These are phyloP conservation scores for Heliocidaris tuberculata DNA, from an alignment of 35 echinoderm and acorn worm species.

Conservation along the genomic window DNA sequence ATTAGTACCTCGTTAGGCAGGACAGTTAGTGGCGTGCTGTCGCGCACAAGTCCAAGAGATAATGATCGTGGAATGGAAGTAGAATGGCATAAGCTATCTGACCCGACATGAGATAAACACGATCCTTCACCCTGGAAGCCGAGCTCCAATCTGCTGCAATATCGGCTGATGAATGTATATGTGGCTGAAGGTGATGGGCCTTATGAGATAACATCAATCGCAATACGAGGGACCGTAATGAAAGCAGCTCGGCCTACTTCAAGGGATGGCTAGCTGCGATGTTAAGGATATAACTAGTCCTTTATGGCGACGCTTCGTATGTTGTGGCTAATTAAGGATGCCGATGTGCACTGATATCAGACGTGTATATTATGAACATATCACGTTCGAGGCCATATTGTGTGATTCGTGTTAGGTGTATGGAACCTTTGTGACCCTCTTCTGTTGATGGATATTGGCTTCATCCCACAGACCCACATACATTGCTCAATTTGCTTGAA, in stretches of 20 bases:
- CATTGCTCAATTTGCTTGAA: no score
- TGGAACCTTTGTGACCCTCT: no score
- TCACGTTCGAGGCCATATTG: background rate
- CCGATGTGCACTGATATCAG: background rate
- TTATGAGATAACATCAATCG: conserved; percentile 5
- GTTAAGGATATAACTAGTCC: background rate
- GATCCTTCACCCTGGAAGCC: background rate
- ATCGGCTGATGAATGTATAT: conserved; percentile 11
- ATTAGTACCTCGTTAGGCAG: background rate
- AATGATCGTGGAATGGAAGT: background rate
- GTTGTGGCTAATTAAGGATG: background rate
- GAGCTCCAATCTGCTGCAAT: background rate
- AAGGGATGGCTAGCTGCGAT: background rate
- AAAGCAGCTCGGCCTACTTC: background rate
- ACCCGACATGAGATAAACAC: conserved; percentile 1
- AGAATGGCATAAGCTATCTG: background rate
- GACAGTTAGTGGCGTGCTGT: background rate
- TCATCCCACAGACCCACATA: no score
- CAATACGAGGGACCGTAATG: background rate
- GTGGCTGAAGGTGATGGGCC: background rate
- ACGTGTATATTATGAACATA: background rate
- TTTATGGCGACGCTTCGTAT: background rate
- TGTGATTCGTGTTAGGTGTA: no score
- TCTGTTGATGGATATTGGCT: no score
- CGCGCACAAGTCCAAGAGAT: background rate